Base-by-base conservation (phyloP, 1,140 invertebrate genomes). In the Heterodera carotae region DNA sequence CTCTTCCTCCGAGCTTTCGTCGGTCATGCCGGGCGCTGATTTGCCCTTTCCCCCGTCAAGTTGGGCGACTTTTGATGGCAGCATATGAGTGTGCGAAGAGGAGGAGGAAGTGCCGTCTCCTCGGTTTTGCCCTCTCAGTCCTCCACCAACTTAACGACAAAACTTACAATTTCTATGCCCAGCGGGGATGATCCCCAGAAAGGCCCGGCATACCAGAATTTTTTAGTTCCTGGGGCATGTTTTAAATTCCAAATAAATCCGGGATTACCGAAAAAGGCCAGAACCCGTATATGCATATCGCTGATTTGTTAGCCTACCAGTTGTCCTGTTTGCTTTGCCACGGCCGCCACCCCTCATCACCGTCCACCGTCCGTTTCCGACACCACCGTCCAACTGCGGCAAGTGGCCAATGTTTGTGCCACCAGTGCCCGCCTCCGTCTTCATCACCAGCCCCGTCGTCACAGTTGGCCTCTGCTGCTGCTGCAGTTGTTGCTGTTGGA, bases 1-100 rank as follows among this genome's bases (percentile, higher is more conserved):
- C 10, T 75, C n/a, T 1, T 83, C 85, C 25, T 85, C 83, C 62
- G 82, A 86, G 1, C 79, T 83, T 34, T 76, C 78, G 64, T 85
- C 84, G 10, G 85, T 77, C 82, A 86, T 86, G 27, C 76, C 78
- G 29, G 78, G 78, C 18, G 81, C 36, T 22, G 33, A 18, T 64
- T 76, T 76, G 29, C 76, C 76, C 39, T 36, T 69, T 76, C 78
- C 84, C 33, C 84, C 84, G 67, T 85, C 84, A 1, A 85, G 27
- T 76, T 86, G 84, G 8, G 74, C 27, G 22, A 81, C 62, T 12
- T 12, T 75, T 72, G 18, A 60, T 22, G 33, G 25, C 29, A 62
- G 4, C n/a, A 27, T 4, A 15, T 4, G 12, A 12, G 15, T 18
- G 60, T 62, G 60, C 60, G n/a, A n/a, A n/a, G n/a, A n/a, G n/a